These are phyloP conservation scores for Andrena chrysosceles DNA, from an alignment of 2,888 invertebrate genomes.

Conservation along the genomic window DNA sequence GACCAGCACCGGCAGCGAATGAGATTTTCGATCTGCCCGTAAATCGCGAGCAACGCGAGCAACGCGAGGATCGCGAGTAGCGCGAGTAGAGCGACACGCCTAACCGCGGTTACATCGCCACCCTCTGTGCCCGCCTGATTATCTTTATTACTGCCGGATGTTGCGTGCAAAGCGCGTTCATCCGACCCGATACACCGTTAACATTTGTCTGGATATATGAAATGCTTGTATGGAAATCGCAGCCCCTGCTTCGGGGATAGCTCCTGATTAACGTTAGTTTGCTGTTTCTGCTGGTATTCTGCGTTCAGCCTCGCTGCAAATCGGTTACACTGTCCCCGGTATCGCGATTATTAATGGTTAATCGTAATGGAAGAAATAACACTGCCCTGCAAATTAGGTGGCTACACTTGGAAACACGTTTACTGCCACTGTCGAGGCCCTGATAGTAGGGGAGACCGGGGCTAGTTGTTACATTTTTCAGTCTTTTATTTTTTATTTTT, in stretches of 20 bases:
- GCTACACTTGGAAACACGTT: neutral
- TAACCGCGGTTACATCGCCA: constrained; percentile 26
- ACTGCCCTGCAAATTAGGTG: constrained; percentile 10
- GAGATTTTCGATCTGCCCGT: constrained; percentile 76
- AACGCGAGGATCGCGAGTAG: constrained; percentile 22
- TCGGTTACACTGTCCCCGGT: neutral
- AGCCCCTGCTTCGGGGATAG: constrained; percentile 23
- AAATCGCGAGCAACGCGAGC: constrained; percentile 64
- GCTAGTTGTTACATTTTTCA: no score
- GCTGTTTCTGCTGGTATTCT: neutral
- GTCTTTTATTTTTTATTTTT: no score
- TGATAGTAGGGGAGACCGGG: no score
- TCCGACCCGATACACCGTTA: constrained; percentile 49
- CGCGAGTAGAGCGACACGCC: constrained; percentile 9
- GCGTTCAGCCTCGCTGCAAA: constrained; percentile 16
- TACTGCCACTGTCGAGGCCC: neutral
- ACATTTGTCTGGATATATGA: constrained; percentile 57
- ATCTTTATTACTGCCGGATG: constrained; percentile 64
- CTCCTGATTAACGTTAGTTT: constrained; percentile 46
- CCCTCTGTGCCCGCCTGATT: constrained; percentile 48
- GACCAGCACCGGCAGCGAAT: constrained; percentile 54
- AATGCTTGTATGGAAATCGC: constrained; percentile 57
- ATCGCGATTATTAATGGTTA: constrained; percentile 10
- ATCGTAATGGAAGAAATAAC: constrained; percentile 7
- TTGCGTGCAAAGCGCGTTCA: constrained; percentile 11